Conservation (phyloP, 92 coral and sea anemone genomes). For the Porites lobata region DNA sequence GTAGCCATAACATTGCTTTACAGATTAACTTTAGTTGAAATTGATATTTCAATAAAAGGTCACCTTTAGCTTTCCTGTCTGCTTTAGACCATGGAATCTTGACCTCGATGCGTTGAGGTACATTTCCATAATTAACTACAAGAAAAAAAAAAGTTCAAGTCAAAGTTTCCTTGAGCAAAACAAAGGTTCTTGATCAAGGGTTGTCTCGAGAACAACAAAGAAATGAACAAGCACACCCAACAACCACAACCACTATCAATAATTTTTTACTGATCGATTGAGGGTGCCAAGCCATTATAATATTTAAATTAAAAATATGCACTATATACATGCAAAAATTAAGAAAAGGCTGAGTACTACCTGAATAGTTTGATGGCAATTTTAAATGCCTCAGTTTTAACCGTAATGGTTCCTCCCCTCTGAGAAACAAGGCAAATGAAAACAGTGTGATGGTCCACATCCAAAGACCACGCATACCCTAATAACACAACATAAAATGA, state of each 20-base stretch:
- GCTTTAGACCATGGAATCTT: conserved; percentile 8
- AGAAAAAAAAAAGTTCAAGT: background rate
- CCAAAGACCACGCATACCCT: conserved; percentile 71
- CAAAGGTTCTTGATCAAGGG: background rate
- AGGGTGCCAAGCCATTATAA: background rate
- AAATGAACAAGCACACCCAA: background rate
- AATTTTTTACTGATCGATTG: background rate
- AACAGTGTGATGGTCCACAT: conserved; percentile 54
- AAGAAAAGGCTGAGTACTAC: conserved; percentile 2
- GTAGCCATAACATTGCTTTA: too few relatives aligned
- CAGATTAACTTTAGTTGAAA: background rate
- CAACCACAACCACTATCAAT: background rate
- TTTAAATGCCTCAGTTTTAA: background rate
- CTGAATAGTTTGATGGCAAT: conserved; percentile 56
- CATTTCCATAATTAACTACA: conserved; percentile 49
- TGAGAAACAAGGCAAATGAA: conserved; percentile 33
- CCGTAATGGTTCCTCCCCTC: background rate
- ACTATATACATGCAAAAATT: background rate
- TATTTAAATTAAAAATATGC: background rate
- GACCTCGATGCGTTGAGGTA: conserved; percentile 34
- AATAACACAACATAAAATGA: background rate
- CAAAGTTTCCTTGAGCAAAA: background rate
- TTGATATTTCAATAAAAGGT: background rate
- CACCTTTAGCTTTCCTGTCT: conserved; percentile 64
- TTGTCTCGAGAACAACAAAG: background rate